A percentile compares a stretch with the other conserved stretches of the same genome.
Evolutionary conservation across 2,888 invertebrate genomes (phyloP).

Genomic region (Mamestra brassicae): DNA sequence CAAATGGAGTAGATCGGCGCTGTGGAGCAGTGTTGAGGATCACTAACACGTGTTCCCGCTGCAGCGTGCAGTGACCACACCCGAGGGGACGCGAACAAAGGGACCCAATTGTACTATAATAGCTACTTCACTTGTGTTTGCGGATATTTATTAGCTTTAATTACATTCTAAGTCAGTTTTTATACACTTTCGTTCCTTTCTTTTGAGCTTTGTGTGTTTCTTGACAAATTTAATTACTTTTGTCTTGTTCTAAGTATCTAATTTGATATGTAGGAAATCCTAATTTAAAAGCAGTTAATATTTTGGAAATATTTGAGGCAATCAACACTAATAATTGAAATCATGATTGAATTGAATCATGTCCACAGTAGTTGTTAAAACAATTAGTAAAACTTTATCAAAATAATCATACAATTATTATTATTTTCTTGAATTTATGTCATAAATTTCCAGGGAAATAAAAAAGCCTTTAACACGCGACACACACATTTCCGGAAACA

Average conservation of each 20-base stretch:
- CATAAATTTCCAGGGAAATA: background rate
- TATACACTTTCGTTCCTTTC: constrained; percentile 14
- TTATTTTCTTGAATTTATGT: background rate
- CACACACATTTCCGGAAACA: background rate
- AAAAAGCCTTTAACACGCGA: background rate
- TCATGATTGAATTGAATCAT: background rate
- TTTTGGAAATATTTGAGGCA: background rate
- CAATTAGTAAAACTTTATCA: background rate
- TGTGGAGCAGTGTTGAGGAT: constrained; percentile 74
- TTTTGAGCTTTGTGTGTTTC: background rate
- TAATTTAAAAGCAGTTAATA: background rate
- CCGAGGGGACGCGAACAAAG: constrained; percentile 77
- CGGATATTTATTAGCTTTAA: constrained; percentile 76
- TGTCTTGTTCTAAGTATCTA: background rate
- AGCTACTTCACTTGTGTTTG: constrained; percentile 83
- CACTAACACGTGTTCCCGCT: constrained; percentile 85
- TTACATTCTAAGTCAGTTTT: constrained; percentile 56
- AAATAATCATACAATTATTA: background rate
- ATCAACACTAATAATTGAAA: background rate
- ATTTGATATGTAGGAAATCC: background rate
- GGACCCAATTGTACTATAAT: constrained; percentile 82
- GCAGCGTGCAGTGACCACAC: constrained; percentile 79
- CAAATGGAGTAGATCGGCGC: constrained; percentile 84
- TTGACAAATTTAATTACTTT: background rate
- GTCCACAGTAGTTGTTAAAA: background rate